phyloP scores from a whole-genome alignment of 92 coral and sea anemone genomes.

The Palythoa heliodiscus region DNA sequence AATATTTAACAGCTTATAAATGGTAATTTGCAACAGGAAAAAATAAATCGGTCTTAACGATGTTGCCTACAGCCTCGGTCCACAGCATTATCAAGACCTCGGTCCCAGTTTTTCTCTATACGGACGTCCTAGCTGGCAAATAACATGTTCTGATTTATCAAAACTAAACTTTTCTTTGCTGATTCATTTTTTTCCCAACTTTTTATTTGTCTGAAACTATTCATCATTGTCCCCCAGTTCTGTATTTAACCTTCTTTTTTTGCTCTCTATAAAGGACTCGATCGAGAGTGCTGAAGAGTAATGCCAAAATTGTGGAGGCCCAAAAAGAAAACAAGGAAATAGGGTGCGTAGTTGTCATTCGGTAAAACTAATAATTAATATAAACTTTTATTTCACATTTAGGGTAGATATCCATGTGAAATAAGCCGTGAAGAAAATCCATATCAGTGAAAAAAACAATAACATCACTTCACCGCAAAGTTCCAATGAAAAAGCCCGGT shows the following conservation, averaged over 20 bases:
- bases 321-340: conserved; percentile 83
- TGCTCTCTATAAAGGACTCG: conserved; percentile 67
- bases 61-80: no score
- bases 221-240: not conserved
- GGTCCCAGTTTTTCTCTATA: no score
- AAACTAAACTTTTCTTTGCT: no score
- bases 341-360: conserved; percentile 52
- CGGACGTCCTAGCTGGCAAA: no score
- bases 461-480: no score
- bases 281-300: conserved; percentile 80
- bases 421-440: not conserved
- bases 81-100: no score
- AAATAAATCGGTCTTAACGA: no score
- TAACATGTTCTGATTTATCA: no score
- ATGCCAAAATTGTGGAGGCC: conserved; percentile 85
- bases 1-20: no score
- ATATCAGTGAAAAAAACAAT: no score
- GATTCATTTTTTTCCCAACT: not conserved
- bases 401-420: not conserved
- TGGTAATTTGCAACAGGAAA: no score
- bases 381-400: not conserved
- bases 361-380: not conserved
- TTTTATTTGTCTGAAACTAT: not conserved
- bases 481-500: no score
- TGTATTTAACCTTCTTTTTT: not conserved